phyloP scores from a whole-genome alignment of 2,113 vertebrate genomes.

The Henicopernis longicauda region DNA sequence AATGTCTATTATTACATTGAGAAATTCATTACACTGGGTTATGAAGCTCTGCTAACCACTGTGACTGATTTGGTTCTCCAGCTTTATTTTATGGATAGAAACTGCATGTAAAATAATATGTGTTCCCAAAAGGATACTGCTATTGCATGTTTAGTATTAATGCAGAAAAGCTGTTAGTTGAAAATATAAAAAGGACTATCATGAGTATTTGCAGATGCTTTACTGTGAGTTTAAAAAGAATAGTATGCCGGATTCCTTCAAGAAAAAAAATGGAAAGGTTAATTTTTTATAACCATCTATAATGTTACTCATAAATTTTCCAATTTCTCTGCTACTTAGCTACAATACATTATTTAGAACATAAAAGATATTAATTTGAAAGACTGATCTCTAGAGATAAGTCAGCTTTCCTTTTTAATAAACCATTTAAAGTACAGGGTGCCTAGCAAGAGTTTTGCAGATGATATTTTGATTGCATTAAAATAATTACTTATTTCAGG shows the following conservation, averaged over 20 bases:
- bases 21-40: not conserved
- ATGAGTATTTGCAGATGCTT: not conserved
- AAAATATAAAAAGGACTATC: not conserved
- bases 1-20: not conserved
- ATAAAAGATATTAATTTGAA: constrained; percentile 51
- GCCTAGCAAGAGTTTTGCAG: not conserved
- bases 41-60: not conserved
- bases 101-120: not conserved
- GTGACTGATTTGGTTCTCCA: not conserved
- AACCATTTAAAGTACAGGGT: not conserved
- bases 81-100: not conserved
- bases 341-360: constrained; percentile 36
- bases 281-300: constrained; percentile 28
- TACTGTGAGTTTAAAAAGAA: not conserved
- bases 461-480: constrained; percentile 23
- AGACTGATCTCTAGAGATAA: constrained; percentile 33
- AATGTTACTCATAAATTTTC: constrained; percentile 38
- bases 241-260: not conserved
- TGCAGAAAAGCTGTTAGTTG: not conserved
- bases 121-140: not conserved
- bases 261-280: not conserved
- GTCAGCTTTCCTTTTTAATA: constrained; percentile 23
- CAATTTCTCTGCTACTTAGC: constrained; percentile 31
- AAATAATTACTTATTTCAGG: constrained; percentile 23
- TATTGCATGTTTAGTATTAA: not conserved